Evolutionary conservation across 23 tunicate genomes (phyloP).

Genomic region (Ascidia mentula): DNA sequence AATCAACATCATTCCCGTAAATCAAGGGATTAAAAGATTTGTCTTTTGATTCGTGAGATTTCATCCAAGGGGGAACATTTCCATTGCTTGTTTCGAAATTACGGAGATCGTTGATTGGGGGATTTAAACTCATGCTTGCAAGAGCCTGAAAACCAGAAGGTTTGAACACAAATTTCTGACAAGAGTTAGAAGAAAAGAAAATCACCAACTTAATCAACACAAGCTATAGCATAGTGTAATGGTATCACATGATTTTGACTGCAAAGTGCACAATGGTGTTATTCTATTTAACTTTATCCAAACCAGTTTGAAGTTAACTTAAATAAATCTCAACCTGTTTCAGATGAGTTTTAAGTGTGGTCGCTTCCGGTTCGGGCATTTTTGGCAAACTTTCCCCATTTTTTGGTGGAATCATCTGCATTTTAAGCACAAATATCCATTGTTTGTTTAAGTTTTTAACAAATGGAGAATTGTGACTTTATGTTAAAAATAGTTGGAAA

Average conservation of each 20-base stretch:
- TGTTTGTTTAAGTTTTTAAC: too few relatives aligned
- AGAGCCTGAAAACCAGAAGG: conserved; percentile 46
- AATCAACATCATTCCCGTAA: conserved; percentile 95
- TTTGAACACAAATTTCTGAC: neutral
- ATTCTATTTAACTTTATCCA: neutral
- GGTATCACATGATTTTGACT: too few relatives aligned
- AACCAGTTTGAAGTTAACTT: neutral
- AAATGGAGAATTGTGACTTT: neutral
- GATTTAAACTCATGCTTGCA: conserved; percentile 84
- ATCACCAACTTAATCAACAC: too few relatives aligned
- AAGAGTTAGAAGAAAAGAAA: too few relatives aligned
- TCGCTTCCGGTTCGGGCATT: conserved; percentile 85
- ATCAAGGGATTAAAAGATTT: conserved; percentile 48
- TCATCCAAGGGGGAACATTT: conserved; percentile 32
- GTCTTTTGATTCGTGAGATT: conserved; percentile 21
- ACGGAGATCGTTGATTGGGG: conserved; percentile 44
- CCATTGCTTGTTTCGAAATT: conserved; percentile 29
- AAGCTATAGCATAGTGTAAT: too few relatives aligned
- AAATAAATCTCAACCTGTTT: conserved; percentile 58
- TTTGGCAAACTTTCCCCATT: conserved; percentile 53
- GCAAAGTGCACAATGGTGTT: too few relatives aligned
- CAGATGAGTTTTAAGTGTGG: conserved; percentile 62
- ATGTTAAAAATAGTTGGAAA: neutral
- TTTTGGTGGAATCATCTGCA: conserved; percentile 66
- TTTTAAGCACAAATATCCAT: too few relatives aligned